Base-by-base conservation (phyloP, 2,113 vertebrate species). In the Phaethornis superciliosus region DNA sequence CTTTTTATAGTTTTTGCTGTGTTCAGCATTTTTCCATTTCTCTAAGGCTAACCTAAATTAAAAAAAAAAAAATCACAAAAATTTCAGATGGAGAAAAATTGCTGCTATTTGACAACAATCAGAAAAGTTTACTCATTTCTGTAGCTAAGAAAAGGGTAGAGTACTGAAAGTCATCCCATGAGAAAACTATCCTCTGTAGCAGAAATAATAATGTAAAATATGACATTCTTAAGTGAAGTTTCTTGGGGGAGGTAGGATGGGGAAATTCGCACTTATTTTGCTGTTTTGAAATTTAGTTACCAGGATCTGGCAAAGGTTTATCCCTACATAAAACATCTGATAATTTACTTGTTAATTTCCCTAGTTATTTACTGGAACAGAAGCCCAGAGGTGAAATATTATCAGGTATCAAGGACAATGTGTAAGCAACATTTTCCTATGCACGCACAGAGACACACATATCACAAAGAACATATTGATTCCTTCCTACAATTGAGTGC, bases 281-380 rank as follows among this genome's bases (percentile, higher is more conserved):
- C 19, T 81, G 16, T 30, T 94, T 74, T 77, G 27, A 92, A 75
- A 80, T 60, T 77, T 70, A 58, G 15, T 70, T 86, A 67, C 22
- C 28, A 90, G 26, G n/a, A 90, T 4, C 40, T 83, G 46, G 10
- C 3, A 62, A 77, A 88, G 12, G 20, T 72, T 81, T 81, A 46
- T 51, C 10, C 15, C 56, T 63, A 15, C 14, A 56, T 46, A 59
- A 90, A 85, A 88, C 5, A 21, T 33, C 47, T 68, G 28, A 83
- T 40, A 81, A 33, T 81, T 85, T 63, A 49, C 27, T 35, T 69
- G 14, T 35, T 62, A 47, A 68, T 81, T 85, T n/a, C 46, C 19
- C 54, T 44, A n/a, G 27, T 65, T 88, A 42, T 80, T 85, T 85
- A 63, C 46, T 49, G 21, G 46, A 68, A 70, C 9, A 47, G 18